A percentile compares a stretch with the other conserved stretches of the same genome.
These are phyloP conservation scores for Allacma fusca DNA, from an alignment of 2,888 invertebrate species.

Conservation along the genomic window DNA sequence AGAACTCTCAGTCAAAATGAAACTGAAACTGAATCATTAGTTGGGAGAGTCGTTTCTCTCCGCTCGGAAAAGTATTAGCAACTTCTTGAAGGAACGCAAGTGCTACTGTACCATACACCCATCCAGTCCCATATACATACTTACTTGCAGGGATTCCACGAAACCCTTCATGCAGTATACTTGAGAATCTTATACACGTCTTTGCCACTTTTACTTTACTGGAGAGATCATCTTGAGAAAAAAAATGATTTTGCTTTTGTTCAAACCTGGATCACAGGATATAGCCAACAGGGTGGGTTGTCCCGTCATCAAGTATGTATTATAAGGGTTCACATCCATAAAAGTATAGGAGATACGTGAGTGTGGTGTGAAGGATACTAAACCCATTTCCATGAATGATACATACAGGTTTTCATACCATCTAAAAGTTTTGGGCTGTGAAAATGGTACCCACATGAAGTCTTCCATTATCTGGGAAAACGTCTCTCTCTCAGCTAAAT, in stretches of 20 bases:
- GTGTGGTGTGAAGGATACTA: background rate
- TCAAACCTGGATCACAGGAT: background rate
- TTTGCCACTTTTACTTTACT: background rate
- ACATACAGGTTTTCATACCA: background rate
- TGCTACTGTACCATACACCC: background rate
- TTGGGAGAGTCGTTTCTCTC: background rate
- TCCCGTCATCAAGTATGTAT: background rate
- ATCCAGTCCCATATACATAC: too few relatives aligned
- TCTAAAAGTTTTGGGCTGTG: background rate
- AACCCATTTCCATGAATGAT: background rate
- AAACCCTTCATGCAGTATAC: background rate
- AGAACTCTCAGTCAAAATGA: constrained; percentile 23
- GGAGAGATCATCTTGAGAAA: background rate
- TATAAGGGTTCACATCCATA: background rate
- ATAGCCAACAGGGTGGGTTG: background rate
- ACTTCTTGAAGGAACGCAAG: background rate
- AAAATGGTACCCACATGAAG: constrained; percentile 3
- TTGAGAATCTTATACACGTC: background rate
- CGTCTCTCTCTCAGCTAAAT: constrained; percentile 4
- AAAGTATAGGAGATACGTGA: background rate
- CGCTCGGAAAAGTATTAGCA: background rate
- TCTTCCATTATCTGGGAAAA: constrained; percentile 4
- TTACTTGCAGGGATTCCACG: too few relatives aligned
- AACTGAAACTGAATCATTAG: constrained; percentile 13
- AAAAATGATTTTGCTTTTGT: constrained; percentile 6